Percentiles rank a stretch among this genome's conserved stretches.
Evolutionary conservation across 1,140 invertebrate species (phyloP).

Genomic region (Lucilia cuprina): DNA sequence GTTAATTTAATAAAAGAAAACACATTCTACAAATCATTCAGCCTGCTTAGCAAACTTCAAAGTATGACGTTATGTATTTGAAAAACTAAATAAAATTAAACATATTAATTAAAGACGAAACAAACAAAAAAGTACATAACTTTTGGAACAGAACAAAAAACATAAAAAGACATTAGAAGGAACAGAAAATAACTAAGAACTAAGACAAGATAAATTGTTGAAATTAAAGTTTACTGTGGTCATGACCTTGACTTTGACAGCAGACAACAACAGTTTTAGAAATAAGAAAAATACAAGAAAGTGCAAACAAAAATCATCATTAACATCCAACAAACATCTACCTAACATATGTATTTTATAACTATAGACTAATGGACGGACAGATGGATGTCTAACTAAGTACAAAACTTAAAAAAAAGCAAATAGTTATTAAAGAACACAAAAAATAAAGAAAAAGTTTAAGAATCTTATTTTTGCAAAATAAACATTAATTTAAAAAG

Average conservation of each 20-base stretch:
- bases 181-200: not conserved
- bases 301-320: conserved; percentile 20
- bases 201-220: not conserved
- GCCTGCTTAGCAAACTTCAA: not conserved
- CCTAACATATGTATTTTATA: not conserved
- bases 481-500: not conserved
- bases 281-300: not conserved
- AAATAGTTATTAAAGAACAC: too few relatives aligned
- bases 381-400: not conserved
- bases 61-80: not conserved
- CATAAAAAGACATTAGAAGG: not conserved
- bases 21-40: not conserved
- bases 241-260: conserved; percentile 27
- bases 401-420: too few relatives aligned
- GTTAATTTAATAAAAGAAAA: not conserved
- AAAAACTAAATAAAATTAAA: not conserved
- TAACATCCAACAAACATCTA: not conserved
- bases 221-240: not conserved
- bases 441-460: too few relatives aligned
- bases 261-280: not conserved
- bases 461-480: not conserved
- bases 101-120: not conserved
- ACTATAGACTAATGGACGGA: not conserved
- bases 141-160: not conserved
- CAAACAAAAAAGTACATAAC: not conserved